Base-by-base conservation (phyloP, 2,797 vertebrate genomes). In the Telmatherina bonti region DNA sequence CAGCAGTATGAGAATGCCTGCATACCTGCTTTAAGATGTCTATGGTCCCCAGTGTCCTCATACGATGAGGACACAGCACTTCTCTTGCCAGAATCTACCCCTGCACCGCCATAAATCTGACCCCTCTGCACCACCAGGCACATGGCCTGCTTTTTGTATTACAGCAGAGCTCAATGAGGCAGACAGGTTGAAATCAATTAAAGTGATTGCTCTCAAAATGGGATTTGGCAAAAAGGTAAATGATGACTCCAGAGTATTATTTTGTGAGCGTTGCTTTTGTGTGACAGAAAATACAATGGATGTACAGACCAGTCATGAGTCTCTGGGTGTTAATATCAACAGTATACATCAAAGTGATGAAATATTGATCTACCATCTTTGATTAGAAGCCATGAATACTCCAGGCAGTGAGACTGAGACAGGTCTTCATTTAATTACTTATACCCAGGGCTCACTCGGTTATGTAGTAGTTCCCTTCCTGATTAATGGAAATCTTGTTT, bases 41-140 rank as follows among this genome's bases (percentile, higher is more conserved):
- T 65, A 61, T 68, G 22, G 74, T 74, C 79, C 72, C 78, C 49
- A 3, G 71, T 53, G 67, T 72, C 33, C 31, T 55, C 57, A 74
- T 76, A 81, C 77, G 81, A 68, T 60, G 59, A 80, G 92, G 92
- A 92, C 86, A 79, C 90, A 90, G 92, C 89, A 15, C 52, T 88
- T 88, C 72, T 83, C 72, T 56, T 0, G 88, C 88, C 85, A 85
- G 72, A 24, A 74, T 27, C 47, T 57, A 57, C 72, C 60, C 31
- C 87, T 70, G 87, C 87, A 61, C 69, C 33, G 55, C 70, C 83
- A 89, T 89, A 88, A 91, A 92, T 92, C 87, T 83, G 43, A 0
- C 38, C 30, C 61, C 72, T 78, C 87, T 56, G 90, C 84, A 87
- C 72, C 79, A 67, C 41, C 11, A 2, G 62, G 38, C 55, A 58